Percentiles rank a stretch among this genome's conserved stretches.
These are phyloP conservation scores for Zaprionus davidi DNA, from an alignment of 1,140 invertebrate genomes.

Conservation along the genomic window DNA sequence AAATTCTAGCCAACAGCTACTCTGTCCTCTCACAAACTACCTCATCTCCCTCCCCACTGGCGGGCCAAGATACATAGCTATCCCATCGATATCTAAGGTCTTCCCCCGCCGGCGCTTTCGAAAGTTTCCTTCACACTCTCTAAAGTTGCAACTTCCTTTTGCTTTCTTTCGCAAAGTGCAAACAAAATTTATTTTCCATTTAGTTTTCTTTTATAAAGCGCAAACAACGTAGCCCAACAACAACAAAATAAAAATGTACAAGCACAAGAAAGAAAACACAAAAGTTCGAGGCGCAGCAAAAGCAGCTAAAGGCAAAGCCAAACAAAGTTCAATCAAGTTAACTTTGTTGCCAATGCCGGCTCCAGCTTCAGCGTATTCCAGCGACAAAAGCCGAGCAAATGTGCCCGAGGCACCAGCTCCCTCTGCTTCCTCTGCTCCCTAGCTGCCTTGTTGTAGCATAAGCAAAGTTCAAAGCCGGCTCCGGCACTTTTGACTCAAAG, in stretches of 20 bases:
- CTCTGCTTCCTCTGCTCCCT: neutral
- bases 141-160: conserved; percentile 74
- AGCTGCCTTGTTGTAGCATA: neutral
- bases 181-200: conserved; percentile 83
- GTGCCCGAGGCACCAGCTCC: neutral
- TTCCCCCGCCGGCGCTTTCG: conserved; percentile 20
- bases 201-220: conserved; percentile 72
- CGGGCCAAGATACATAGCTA: neutral
- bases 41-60: neutral
- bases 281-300: conserved; percentile 53
- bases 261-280: conserved; percentile 42
- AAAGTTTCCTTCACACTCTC: conserved; percentile 71
- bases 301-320: conserved; percentile 79
- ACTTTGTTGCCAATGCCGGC: conserved; percentile 75
- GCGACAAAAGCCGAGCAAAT: conserved; percentile 35
- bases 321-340: conserved; percentile 83
- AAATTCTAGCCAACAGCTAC: neutral
- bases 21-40: neutral
- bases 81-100: conserved; percentile 9
- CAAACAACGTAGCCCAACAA: conserved; percentile 52
- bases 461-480: conserved; percentile 70
- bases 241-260: conserved; percentile 42
- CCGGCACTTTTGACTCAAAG: conserved; percentile 73
- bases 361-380: conserved; percentile 6
- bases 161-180: conserved; percentile 65